Evolutionary conservation across 2,113 vertebrate species (phyloP).

Genomic region (Asarcornis scutulata): DNA sequence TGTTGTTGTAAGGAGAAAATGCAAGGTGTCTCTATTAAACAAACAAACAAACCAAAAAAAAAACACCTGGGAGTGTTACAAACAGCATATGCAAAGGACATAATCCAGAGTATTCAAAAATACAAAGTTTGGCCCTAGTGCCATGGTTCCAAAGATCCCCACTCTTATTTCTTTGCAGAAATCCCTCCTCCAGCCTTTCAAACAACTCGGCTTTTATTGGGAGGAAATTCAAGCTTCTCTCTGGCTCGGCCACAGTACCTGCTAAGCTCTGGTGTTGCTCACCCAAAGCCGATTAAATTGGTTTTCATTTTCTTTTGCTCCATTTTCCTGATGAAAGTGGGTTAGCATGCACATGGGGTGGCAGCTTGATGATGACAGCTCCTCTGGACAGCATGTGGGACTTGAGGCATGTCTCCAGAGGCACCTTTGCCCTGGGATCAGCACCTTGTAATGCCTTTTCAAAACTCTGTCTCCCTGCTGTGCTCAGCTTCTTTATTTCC

Average conservation of each 20-base stretch:
- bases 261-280: neutral
- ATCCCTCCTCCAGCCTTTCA: neutral
- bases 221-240: neutral
- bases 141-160: neutral
- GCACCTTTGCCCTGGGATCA: accelerated
- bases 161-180: accelerated
- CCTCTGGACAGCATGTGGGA: neutral
- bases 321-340: neutral
- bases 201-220: neutral
- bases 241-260: neutral
- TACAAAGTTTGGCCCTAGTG: accelerated
- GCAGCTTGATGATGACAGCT: neutral
- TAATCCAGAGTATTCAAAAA: neutral
- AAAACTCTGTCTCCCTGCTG: neutral
- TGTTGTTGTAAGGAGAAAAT: neutral
- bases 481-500: neutral
- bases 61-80: accelerated
- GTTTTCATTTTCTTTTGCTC: neutral
- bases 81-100: accelerated
- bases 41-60: too few species aligned
- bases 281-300: neutral
- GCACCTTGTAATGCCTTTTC: accelerated
- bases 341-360: neutral
- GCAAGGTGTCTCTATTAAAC: accelerated
- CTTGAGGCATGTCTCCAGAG: neutral